These are phyloP conservation scores for Cyclargus thomasi DNA, from an alignment of 1,140 invertebrate genomes.

Conservation along the genomic window DNA sequence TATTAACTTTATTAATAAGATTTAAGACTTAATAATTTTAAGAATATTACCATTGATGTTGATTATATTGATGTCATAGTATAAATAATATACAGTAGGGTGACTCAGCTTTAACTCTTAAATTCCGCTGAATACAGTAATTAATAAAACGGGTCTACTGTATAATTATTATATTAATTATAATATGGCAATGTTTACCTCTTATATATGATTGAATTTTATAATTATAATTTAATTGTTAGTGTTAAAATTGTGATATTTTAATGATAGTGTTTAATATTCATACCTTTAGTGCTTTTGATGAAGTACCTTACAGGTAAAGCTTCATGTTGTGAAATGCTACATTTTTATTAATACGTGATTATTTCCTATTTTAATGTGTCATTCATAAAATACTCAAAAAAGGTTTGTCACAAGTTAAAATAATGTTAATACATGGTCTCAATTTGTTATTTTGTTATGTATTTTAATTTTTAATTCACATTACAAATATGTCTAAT, in stretches of 20 bases:
- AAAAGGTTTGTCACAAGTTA: no score
- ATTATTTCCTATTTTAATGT: neutral
- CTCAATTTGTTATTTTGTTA: no score
- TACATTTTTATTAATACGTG: neutral
- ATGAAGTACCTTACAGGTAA: neutral
- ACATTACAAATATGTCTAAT: no score
- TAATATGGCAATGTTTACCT: neutral
- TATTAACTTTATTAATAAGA: no score
- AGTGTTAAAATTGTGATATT: slow-evolving; percentile 13
- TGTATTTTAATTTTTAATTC: no score
- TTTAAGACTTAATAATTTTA: no score
- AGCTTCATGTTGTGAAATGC: neutral
- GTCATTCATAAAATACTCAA: neutral
- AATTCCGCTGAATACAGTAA: neutral
- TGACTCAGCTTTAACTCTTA: slow-evolving; percentile 17
- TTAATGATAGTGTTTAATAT: slow-evolving; percentile 7
- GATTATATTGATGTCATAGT: no score
- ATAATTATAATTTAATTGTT: neutral
- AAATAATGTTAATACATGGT: no score
- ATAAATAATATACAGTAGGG: slow-evolving; percentile 30
- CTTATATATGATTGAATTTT: neutral
- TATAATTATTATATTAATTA: neutral
- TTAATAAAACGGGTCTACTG: neutral
- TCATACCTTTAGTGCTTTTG: neutral
- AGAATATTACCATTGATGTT: no score